Evolutionary conservation across 2,888 invertebrate species (phyloP), one percentile per base, ranked within the genome.

Genomic region (Andrena flavipes): DNA sequence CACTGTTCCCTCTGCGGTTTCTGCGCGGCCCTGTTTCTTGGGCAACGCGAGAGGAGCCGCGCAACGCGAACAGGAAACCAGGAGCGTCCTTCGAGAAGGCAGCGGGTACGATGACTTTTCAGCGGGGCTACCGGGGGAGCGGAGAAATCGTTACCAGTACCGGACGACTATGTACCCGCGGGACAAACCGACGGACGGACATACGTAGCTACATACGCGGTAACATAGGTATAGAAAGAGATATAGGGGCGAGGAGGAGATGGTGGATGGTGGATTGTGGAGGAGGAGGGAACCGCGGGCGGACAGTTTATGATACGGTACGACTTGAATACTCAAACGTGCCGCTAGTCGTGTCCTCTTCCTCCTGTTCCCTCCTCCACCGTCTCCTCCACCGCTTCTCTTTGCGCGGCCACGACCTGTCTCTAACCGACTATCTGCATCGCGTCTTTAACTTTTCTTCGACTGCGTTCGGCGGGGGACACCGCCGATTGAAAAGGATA

Each of bases 231-330:
- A 79, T 42, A 71, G 77, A 73, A 80, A 78, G 76, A 76, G 79
- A 76, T 64, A 82, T 49, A 70, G 63, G 51, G 70, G 35, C 20
- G 60, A 35, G 69, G 60, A 23, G 74, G 42, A 29, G 56, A 26
- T n/a, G n/a, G 67, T 60, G 69, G 68, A n/a, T 13, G 77, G 54
- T 29, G 42, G 42, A 42, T 42, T 42, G 67, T 75, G 68, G 60
- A 13, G 23, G 62, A 65, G 72, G 56, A 60, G 84, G 87, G 88
- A 82, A 88, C 90, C 84, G 89, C 91, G 89, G 90, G 90, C 87
- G 90, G 91, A 92, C 91, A 90, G 92, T 92, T 92, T 92, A 92
- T 92, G 92, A 92, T 88, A 91, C 92, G 90, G 88, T 89, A 88
- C 90, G 91, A 91, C 88, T 91, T 89, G 92, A 92, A 92, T 90